phyloP scores from a whole-genome alignment of 2,888 invertebrate genomes.

The Acrobasis suavella region DNA sequence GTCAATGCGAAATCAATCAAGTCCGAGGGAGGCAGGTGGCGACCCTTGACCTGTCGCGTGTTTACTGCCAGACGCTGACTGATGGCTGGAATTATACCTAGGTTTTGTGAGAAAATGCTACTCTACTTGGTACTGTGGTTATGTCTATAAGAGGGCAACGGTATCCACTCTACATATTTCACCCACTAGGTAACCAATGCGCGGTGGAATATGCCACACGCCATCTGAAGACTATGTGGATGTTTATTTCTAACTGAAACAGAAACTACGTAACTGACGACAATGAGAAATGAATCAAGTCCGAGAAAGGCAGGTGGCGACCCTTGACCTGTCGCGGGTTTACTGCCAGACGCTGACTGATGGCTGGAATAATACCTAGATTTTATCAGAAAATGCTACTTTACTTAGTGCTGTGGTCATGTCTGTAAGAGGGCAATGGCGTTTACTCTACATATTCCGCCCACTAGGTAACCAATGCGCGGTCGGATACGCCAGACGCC shows the following conservation, averaged over 20 bases:
- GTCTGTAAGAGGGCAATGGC: no score
- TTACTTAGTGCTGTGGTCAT: not conserved
- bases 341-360: constrained; percentile 68
- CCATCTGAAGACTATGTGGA: no score
- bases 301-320: constrained; percentile 42
- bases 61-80: constrained; percentile 67
- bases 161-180: no score
- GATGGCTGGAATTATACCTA: constrained; percentile 47
- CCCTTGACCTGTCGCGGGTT: constrained; percentile 74
- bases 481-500: no score
- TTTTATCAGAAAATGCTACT: not conserved
- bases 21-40: constrained; percentile 45
- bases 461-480: no score
- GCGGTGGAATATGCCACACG: no score
- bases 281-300: constrained; percentile 80
- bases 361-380: constrained; percentile 40
- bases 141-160: no score
- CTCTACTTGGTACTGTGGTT: not conserved
- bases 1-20: constrained; percentile 80
- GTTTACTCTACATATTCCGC: no score
- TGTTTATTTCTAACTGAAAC: no score
- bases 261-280: no score
- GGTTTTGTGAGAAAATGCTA: not conserved
- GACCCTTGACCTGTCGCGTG: constrained; percentile 73
- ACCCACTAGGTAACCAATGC: no score